Base-by-base conservation (phyloP, 2,888 invertebrate species). In the Ecliptopera silaceata region DNA sequence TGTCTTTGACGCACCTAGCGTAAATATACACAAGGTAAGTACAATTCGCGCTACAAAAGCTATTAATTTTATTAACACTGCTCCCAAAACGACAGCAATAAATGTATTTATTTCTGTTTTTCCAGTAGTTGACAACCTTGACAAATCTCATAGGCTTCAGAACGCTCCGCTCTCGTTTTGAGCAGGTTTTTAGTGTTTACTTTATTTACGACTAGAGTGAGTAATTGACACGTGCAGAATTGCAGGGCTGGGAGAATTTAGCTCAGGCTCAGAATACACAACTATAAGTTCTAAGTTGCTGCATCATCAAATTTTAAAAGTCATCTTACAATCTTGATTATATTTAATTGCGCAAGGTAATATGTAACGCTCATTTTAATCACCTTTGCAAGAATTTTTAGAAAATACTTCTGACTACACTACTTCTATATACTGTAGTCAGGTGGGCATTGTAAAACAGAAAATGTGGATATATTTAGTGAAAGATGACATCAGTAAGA, bases 61-160 rank as follows among this genome's bases (percentile, higher is more conserved):
- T 65, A 64, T 67, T 67, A 59, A 66, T 70, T 71, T 67, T 65
- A 50, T 59, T 62, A 63, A 64, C 68, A 61, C 68, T 59, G 64
- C 53, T 59, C 63, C 68, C 55, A 61, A 64, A 69, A 65, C 64
- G 66, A 69, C 64, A 52, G 60, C 65, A 63, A 72, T 72, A 71
- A 72, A 68, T 64, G 65, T 69, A 67, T 61, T 64, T 74, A 72
- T 73, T 73, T 72, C 66, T 63, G 62, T 61, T 65, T 66, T 63
- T 63, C 64, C 63, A 64, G 63, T 63, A 63, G 64, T 66, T 66
- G 66, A 66, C 64, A 64, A 64, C 66, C 66, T 66, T 66, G 66
- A 64, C 66, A 66, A 66, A 66, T 64, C 61, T 64, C 58, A 61
- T 64, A 63, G 61, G 64, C 63, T 63, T 59, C 64, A 57, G 62